A percentile compares a stretch with the other conserved stretches of the same genome.
Conservation (phyloP, 2,113 vertebrate genomes). For the Pseudolaguvia tuberculata region DNA sequence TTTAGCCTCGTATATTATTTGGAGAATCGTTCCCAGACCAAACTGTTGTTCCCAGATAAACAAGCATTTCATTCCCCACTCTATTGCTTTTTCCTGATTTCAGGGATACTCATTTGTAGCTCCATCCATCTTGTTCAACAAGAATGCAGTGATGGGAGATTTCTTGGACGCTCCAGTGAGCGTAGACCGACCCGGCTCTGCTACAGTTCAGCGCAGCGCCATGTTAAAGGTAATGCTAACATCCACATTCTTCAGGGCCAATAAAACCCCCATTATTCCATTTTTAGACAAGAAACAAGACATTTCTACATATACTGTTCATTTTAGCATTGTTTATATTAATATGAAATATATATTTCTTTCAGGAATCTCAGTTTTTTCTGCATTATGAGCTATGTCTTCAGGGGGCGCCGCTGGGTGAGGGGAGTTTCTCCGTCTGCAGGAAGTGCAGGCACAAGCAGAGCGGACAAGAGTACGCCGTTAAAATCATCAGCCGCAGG, state of each 20-base stretch:
- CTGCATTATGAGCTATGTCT: constrained; percentile 84
- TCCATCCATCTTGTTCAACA: constrained; percentile 86
- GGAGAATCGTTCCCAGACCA: not conserved
- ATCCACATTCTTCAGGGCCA: not conserved
- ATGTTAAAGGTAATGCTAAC: constrained; percentile 76
- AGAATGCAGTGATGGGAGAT: constrained; percentile 82
- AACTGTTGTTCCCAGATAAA: not conserved
- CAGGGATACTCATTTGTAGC: constrained; percentile 91
- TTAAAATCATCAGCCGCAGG: constrained; percentile 89
- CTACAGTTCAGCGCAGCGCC: constrained; percentile 79
- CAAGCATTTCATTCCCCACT: not conserved
- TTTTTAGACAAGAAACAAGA: not conserved
- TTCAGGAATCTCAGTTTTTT: constrained; percentile 86
- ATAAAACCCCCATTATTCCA: not conserved
- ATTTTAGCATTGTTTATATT: not conserved
- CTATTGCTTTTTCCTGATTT: not conserved
- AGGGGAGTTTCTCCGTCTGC: constrained; percentile 88
- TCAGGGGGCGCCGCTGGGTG: constrained; percentile 75
- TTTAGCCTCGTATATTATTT: not conserved
- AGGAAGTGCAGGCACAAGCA: constrained; percentile 81
- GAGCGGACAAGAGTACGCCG: constrained; percentile 77
- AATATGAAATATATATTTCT: not conserved
- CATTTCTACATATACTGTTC: not conserved
- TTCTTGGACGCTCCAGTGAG: constrained; percentile 67
- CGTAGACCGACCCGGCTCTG: constrained; percentile 73